A percentile compares a stretch with the other conserved stretches of the same genome.
These are phyloP conservation scores for Mirza zaza DNA, from an alignment of 2,113 vertebrate species.

Conservation along the genomic window DNA sequence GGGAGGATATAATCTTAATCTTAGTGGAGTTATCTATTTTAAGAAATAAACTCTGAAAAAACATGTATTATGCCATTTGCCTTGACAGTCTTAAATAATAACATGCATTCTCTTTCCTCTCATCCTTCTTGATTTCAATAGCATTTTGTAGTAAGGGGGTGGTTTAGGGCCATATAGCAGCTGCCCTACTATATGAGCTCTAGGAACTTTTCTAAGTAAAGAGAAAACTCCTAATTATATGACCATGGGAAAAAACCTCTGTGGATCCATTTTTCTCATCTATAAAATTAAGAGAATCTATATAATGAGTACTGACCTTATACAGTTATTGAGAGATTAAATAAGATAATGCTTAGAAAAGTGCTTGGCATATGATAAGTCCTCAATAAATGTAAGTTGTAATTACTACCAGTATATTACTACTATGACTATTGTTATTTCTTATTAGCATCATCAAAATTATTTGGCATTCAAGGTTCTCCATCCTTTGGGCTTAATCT, in stretches of 20 bases:
- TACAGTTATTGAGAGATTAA: not conserved
- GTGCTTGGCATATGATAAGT: not conserved
- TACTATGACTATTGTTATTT: not conserved
- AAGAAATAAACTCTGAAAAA: not conserved
- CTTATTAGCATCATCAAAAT: not conserved
- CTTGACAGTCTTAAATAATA: not conserved
- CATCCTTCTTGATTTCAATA: not conserved
- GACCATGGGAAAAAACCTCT: not conserved
- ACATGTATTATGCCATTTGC: not conserved
- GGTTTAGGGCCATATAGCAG: not conserved
- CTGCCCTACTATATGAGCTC: not conserved
- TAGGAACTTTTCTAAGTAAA: not conserved
- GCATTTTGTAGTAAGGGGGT: not conserved
- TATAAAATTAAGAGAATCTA: not conserved
- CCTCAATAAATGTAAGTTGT: not conserved
- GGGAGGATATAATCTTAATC: not conserved
- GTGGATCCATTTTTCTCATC: not conserved
- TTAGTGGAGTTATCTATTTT: not conserved
- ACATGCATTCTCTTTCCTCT: not conserved
- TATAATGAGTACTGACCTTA: not conserved
- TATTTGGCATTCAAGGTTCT: not conserved
- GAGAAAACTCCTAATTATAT: not conserved
- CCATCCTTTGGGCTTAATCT: not conserved
- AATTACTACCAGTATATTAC: not conserved
- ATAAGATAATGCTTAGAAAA: not conserved